These are phyloP conservation scores for Pangasianodon gigas DNA, from an alignment of 2,113 vertebrate genomes.

Conservation along the genomic window DNA sequence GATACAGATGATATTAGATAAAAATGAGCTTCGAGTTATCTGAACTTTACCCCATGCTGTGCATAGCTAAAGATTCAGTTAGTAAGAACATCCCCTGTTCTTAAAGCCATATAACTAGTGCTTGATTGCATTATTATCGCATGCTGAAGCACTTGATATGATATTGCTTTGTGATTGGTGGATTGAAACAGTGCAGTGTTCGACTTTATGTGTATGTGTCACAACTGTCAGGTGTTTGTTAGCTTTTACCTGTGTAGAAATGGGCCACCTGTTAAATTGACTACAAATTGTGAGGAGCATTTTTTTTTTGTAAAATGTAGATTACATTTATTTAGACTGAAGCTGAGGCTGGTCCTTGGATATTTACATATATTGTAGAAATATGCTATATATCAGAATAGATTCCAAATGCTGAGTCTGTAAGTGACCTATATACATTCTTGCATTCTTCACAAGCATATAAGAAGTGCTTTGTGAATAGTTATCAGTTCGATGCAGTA, in stretches of 20 bases:
- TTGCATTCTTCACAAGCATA: conserved; percentile 20
- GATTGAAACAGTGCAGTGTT: conserved; percentile 9
- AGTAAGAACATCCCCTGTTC: background rate
- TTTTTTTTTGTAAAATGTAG: background rate
- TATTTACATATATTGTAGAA: conserved; percentile 22
- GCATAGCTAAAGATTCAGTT: background rate
- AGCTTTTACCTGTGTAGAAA: background rate
- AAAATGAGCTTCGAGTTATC: background rate
- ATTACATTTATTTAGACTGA: conserved; percentile 40
- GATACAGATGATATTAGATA: background rate
- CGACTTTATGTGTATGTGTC: background rate
- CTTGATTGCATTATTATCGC: background rate
- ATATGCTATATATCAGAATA: conserved; percentile 31
- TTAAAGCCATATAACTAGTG: background rate
- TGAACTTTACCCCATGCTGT: background rate
- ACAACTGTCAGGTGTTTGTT: background rate
- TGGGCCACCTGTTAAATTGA: background rate
- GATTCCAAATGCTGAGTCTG: background rate
- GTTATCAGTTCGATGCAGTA: conserved; percentile 28
- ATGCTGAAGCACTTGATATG: conserved; percentile 23
- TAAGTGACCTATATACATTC: background rate
- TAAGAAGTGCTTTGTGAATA: conserved; percentile 27
- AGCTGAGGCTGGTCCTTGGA: conserved; percentile 52
- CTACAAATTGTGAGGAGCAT: background rate
- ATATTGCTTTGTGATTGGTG: background rate